phyloP scores from a whole-genome alignment of 2,797 vertebrate species.

The Schizothorax lantsangensis region DNA sequence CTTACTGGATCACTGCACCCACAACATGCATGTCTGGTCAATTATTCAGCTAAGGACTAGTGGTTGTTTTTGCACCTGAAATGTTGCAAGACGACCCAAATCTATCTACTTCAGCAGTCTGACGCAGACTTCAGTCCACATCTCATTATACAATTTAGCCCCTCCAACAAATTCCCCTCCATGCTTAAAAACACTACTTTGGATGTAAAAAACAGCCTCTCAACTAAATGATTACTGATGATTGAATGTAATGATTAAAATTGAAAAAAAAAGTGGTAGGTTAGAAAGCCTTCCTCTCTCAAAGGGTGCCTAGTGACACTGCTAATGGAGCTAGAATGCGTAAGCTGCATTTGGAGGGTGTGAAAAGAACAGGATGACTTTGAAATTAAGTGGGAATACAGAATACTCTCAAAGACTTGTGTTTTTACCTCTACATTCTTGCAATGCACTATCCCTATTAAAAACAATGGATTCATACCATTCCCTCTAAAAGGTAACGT shows the following conservation, averaged over 20 bases:
- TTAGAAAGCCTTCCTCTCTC: background rate
- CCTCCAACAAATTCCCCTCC: background rate
- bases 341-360: background rate
- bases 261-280: background rate
- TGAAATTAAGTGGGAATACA: background rate
- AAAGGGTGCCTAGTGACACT: background rate
- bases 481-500: background rate
- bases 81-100: conserved; percentile 1
- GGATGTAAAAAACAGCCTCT: background rate
- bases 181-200: background rate
- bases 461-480: background rate
- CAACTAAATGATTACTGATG: background rate
- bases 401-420: background rate
- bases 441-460: background rate
- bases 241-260: background rate
- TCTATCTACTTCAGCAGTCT: background rate
- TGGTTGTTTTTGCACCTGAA: background rate
- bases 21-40: conserved; percentile 7
- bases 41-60: conserved; percentile 1
- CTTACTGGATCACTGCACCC: background rate
- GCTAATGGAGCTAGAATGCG: background rate
- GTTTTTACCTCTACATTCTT: background rate
- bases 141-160: background rate
- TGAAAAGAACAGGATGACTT: background rate
- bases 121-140: background rate